Evolutionary conservation across 2,113 vertebrate genomes (phyloP).

Genomic region (Hemiscyllium ocellatum): DNA sequence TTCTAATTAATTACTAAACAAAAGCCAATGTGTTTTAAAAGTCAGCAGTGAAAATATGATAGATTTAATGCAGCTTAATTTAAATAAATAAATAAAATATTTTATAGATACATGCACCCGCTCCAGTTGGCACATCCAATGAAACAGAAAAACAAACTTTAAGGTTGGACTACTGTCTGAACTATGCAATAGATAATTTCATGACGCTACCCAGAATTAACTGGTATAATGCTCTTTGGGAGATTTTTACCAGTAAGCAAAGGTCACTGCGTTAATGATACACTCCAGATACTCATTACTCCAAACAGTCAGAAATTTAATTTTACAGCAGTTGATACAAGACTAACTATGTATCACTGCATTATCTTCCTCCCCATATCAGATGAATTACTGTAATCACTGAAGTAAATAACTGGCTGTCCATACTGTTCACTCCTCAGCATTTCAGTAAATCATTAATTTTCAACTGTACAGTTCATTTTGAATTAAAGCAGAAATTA

Average conservation of each 20-base stretch:
- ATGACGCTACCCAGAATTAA: background rate
- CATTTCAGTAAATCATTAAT: background rate
- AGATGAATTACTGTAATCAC: background rate
- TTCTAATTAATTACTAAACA: background rate
- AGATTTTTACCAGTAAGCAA: background rate
- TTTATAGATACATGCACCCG: background rate
- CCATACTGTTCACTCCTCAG: background rate
- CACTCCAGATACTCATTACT: background rate
- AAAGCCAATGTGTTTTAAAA: background rate
- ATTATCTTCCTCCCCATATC: background rate
- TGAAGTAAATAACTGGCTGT: background rate
- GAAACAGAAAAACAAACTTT: background rate
- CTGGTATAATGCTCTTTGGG: background rate
- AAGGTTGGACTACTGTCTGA: background rate
- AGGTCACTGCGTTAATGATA: background rate
- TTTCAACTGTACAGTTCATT: background rate
- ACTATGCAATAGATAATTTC: background rate
- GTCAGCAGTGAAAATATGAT: background rate
- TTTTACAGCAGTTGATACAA: background rate
- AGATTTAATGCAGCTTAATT: background rate
- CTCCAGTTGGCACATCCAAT: background rate
- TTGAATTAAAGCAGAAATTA: background rate
- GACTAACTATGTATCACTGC: background rate
- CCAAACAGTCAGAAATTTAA: constrained; percentile 16
- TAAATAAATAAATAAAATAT: background rate